These are phyloP conservation scores for Conus ventricosus DNA, from an alignment of 1,140 invertebrate species.

Conservation along the genomic window DNA sequence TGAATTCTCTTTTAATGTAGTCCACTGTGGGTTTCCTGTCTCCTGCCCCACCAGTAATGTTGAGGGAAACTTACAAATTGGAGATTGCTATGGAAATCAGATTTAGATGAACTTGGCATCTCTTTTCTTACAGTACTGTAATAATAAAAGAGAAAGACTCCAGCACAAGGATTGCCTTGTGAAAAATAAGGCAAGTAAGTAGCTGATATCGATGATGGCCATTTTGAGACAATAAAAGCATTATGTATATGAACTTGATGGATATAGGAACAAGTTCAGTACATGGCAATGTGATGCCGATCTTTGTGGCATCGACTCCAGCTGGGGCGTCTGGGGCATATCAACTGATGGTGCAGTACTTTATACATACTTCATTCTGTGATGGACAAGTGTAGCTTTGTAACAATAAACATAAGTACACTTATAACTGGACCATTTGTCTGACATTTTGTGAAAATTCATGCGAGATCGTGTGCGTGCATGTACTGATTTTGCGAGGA, in stretches of 20 bases:
- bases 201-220: too few species aligned
- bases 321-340: conserved; percentile 11
- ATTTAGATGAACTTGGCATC: not conserved
- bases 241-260: not conserved
- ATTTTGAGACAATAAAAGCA: not conserved
- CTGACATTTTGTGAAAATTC: too few species aligned
- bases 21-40: not conserved
- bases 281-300: not conserved
- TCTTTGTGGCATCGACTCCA: not conserved
- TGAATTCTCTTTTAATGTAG: not conserved
- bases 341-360: not conserved
- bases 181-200: too few species aligned
- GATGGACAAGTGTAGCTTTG: conserved; percentile 30
- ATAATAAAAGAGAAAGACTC: too few species aligned
- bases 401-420: conserved; percentile 32
- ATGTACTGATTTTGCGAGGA: too few species aligned
- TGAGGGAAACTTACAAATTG: not conserved
- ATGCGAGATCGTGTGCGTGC: too few species aligned
- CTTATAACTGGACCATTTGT: not conserved
- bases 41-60: not conserved
- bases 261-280: not conserved
- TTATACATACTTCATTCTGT: conserved; percentile 10
- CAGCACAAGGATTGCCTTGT: too few species aligned
- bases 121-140: too few species aligned
- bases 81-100: not conserved